Evolutionary conservation across 2,113 vertebrate species (phyloP).

Genomic region (Nymphicus hollandicus): DNA sequence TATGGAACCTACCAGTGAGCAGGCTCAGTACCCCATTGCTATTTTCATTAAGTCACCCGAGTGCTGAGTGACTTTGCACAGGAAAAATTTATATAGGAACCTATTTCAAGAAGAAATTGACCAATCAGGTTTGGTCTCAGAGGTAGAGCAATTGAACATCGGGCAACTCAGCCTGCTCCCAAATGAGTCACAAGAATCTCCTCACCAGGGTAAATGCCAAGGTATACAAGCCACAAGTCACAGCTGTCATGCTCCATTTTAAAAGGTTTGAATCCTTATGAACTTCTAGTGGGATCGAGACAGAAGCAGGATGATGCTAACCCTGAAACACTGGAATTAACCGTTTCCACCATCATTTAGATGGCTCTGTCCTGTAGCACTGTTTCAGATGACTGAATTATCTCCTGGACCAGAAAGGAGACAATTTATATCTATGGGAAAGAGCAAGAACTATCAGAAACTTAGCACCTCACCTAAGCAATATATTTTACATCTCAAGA

Average conservation of each 20-base stretch:
- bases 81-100: neutral
- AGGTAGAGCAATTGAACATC: neutral
- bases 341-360: neutral
- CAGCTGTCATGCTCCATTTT: neutral
- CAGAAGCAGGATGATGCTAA: neutral
- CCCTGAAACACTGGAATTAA: conserved; percentile 1
- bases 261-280: neutral
- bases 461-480: neutral
- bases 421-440: neutral
- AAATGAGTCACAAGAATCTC: conserved; percentile 12
- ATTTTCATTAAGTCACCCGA: neutral
- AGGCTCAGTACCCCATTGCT: neutral
- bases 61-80: neutral
- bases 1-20: neutral
- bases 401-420: neutral
- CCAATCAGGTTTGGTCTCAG: neutral
- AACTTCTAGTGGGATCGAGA: neutral
- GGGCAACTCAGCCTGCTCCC: neutral
- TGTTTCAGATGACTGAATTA: neutral
- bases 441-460: neutral
- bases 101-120: neutral
- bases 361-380: neutral
- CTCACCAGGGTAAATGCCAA: neutral
- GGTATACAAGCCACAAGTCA: neutral
- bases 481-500: neutral